Conservation (phyloP, 2,888 invertebrate species). For the Clanis bilineata region DNA sequence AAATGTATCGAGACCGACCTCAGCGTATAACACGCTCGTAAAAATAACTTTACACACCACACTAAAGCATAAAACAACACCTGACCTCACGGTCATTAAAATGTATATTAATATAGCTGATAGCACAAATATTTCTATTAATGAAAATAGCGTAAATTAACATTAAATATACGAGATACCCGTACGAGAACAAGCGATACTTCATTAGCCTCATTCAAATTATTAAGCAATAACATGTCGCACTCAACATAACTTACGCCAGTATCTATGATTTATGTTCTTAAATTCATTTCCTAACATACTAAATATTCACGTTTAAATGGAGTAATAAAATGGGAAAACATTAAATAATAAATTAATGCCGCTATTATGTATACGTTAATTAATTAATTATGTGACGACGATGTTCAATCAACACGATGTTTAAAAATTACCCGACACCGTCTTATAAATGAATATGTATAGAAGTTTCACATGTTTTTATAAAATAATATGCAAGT, state of each 20-base stretch:
- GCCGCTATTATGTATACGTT: conserved; percentile 63
- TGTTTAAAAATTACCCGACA: conserved; percentile 68
- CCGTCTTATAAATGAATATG: conserved; percentile 59
- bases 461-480: conserved; percentile 45
- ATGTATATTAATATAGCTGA: conserved; percentile 29
- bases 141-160: conserved; percentile 45
- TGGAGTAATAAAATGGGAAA: conserved; percentile 61
- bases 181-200: conserved; percentile 45
- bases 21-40: conserved; percentile 35
- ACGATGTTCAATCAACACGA: conserved; percentile 68
- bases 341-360: conserved; percentile 61
- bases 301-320: conserved; percentile 58
- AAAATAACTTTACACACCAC: conserved; percentile 48
- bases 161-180: conserved; percentile 36
- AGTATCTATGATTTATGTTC: conserved; percentile 62
- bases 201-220: conserved; percentile 70
- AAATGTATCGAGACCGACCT: conserved; percentile 41
- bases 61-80: conserved; percentile 39
- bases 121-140: conserved; percentile 35
- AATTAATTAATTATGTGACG: conserved; percentile 74
- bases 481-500: conserved; percentile 43
- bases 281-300: conserved; percentile 52
- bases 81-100: conserved; percentile 29
- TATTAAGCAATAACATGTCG: conserved; percentile 63
- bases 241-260: conserved; percentile 54